Evolutionary conservation across 2,797 vertebrate genomes (phyloP).

Genomic region (Paramormyrops hopkinsi): DNA sequence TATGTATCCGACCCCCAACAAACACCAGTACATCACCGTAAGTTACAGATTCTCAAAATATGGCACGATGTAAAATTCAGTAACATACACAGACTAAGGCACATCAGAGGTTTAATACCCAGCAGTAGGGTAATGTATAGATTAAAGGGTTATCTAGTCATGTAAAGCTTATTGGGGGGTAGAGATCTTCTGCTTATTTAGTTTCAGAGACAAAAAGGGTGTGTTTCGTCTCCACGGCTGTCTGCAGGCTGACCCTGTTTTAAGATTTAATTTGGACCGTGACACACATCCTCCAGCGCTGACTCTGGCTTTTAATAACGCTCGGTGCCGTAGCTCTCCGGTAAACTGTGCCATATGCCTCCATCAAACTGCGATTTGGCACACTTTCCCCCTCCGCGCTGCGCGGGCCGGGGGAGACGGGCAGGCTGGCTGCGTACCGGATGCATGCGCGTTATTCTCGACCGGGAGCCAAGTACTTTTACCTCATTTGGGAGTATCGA

Average conservation of each 20-base stretch:
- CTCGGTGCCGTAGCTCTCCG: background rate
- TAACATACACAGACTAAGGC: background rate
- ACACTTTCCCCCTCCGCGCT: slow-evolving; percentile 12
- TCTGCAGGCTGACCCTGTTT: slow-evolving; percentile 40
- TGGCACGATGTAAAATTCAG: background rate
- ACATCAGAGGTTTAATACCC: background rate
- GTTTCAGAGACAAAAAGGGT: slow-evolving; percentile 27
- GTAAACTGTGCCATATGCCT: slow-evolving; percentile 14
- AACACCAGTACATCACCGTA: background rate
- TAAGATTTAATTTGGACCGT: slow-evolving; percentile 32
- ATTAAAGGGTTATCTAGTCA: background rate
- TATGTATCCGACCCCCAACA: background rate
- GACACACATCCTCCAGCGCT: slow-evolving; percentile 38
- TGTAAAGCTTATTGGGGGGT: background rate
- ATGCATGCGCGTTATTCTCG: background rate
- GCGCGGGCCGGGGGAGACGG: background rate
- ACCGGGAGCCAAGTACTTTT: background rate
- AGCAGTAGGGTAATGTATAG: background rate
- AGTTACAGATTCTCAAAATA: background rate
- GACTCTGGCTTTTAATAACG: slow-evolving; percentile 25
- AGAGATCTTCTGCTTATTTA: background rate
- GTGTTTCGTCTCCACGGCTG: slow-evolving; percentile 33
- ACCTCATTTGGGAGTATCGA: background rate
- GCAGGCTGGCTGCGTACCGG: background rate
- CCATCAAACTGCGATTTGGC: background rate